Conservation (phyloP, 2,888 invertebrate species). For the Diabrotica balteata region DNA sequence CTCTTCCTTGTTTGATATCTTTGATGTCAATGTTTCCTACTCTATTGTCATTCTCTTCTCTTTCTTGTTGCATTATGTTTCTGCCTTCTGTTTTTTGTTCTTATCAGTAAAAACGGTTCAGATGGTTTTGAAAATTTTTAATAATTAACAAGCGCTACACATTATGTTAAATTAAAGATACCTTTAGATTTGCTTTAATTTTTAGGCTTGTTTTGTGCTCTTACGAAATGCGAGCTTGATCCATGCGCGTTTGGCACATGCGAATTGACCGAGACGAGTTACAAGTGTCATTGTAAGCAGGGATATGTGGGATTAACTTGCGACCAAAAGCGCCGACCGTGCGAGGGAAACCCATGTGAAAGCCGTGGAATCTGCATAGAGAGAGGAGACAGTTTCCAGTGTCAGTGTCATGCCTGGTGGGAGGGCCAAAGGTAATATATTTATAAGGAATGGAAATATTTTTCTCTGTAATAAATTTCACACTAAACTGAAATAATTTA, state of each 20-base stretch:
- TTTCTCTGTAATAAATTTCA: too few relatives aligned
- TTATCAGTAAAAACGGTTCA: too few relatives aligned
- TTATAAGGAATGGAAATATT: neutral
- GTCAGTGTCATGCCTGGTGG: constrained; percentile 75
- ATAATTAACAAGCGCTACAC: too few relatives aligned
- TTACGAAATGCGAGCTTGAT: constrained; percentile 77
- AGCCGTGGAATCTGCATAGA: constrained; percentile 77
- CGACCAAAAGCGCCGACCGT: constrained; percentile 72
- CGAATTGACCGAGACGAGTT: constrained; percentile 62
- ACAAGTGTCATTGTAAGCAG: constrained; percentile 71
- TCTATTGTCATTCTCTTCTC: too few relatives aligned
- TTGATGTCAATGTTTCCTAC: too few relatives aligned
- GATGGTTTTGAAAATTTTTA: too few relatives aligned
- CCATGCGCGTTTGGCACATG: constrained; percentile 75
- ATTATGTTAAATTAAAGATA: too few relatives aligned
- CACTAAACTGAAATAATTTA: too few relatives aligned
- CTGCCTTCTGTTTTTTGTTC: too few relatives aligned
- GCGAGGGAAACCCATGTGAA: constrained; percentile 77
- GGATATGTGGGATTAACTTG: constrained; percentile 75
- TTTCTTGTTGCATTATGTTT: too few relatives aligned
- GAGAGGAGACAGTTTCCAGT: constrained; percentile 70
- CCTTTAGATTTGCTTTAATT: constrained; percentile 2
- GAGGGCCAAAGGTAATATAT: constrained; percentile 53
- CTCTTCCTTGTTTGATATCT: too few relatives aligned
- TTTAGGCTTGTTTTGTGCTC: constrained; percentile 76